Evolutionary conservation across 2,113 vertebrate species (phyloP), one percentile per base, ranked within the genome.

Genomic region (Orycteropus afer): DNA sequence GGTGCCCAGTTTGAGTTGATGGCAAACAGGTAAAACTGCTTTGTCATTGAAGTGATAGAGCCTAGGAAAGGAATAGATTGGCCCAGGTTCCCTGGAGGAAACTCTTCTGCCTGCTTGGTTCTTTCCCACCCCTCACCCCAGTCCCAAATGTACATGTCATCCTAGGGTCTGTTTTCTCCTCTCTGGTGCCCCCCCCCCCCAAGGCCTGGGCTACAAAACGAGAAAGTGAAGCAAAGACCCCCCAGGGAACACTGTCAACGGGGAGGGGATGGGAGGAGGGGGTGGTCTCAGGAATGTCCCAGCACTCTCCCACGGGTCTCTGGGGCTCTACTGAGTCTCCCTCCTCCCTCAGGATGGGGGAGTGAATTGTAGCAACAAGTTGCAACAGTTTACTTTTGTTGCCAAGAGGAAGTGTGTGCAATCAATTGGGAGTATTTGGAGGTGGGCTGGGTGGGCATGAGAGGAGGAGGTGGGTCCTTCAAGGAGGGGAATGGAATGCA

Each of bases 331-430:
- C 63, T 61, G 32, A 2, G 6, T 55, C 51, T 32, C 34, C 7
- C 22, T 34, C 15, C 11, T 55, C 7, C 20, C 73, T 4, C 5
- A 67, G 22, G 7, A 65, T 61, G 51, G 18, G 18, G 6, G 14
- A 34, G 37, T 20, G 69, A 71, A 53, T 53, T 94, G 84, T 90
- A 95, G 92, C 85, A 95, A 71, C 89, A 83, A 82, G 77, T 92
- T 93, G 94, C 88, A 94, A 92, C 94, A 96, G 86, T 90, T 87
- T 91, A 69, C 40, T 82, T 93, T 92, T 82, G 88, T 95, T 96
- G 90, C 88, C 79, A 92, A 95, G 83, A 92, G 85, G 94, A 90
- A 90, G 90, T 86, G 95, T 92, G n/a, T n/a, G n/a, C n/a, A n/a
- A n/a, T n/a, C n/a, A 61, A 5, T 20, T 61, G 9, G 59, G 27